These are phyloP conservation scores for Cyprichromis sp. DNA, from an alignment of 2,113 vertebrate species.

Conservation along the genomic window DNA sequence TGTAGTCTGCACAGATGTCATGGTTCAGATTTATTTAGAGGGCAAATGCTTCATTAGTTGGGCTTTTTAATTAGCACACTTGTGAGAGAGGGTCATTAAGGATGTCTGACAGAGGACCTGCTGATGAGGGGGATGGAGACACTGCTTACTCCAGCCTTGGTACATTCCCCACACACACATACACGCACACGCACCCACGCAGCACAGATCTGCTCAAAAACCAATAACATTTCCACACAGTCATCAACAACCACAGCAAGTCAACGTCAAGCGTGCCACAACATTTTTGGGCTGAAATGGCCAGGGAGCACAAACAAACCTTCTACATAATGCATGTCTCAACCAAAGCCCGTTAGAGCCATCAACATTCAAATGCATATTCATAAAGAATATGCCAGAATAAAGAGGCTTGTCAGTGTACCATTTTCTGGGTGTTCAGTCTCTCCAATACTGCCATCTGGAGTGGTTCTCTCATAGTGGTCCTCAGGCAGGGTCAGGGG, in stretches of 20 bases:
- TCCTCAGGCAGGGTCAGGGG: slow-evolving; percentile 94
- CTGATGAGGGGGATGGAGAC: slow-evolving; percentile 62
- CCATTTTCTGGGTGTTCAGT: slow-evolving; percentile 97
- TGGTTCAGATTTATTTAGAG: slow-evolving; percentile 71
- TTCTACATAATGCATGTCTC: not conserved
- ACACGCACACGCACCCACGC: not conserved
- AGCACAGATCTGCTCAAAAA: slow-evolving; percentile 36
- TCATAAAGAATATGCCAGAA: not conserved
- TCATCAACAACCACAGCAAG: slow-evolving; percentile 29
- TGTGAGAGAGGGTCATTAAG: slow-evolving; percentile 73
- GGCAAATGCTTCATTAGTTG: slow-evolving; percentile 72
- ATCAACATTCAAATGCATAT: slow-evolving; percentile 47
- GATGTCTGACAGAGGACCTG: slow-evolving; percentile 66
- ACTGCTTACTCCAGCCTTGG: slow-evolving; percentile 36
- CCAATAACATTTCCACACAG: slow-evolving; percentile 35
- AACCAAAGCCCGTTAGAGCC: not conserved
- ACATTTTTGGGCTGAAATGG: slow-evolving; percentile 5
- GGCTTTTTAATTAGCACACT: slow-evolving; percentile 75
- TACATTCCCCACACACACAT: not conserved
- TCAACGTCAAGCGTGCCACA: slow-evolving; percentile 12
- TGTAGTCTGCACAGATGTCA: slow-evolving; percentile 62
- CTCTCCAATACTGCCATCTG: slow-evolving; percentile 98
- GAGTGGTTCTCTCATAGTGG: slow-evolving; percentile 95
- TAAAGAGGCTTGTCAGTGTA: slow-evolving; percentile 49
- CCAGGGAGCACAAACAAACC: slow-evolving; percentile 24